Evolutionary conservation across 2,888 invertebrate species (phyloP), one percentile per base, ranked within the genome.

Genomic region (Phalangium opilio): DNA sequence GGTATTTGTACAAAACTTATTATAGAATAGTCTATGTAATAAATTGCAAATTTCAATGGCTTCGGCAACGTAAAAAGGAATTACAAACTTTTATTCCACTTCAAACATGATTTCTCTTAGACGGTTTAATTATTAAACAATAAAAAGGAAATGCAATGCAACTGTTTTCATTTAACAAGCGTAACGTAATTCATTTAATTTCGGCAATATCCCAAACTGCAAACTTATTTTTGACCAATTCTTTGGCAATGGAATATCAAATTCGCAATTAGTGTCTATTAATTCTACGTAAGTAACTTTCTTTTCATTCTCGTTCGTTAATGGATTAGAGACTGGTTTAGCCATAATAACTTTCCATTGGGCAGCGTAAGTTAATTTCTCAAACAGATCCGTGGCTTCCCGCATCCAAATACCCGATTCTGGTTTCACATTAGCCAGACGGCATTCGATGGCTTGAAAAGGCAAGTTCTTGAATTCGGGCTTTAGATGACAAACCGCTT

Each of bases 311-410:
- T 44, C 79, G 73, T 57, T 55, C 48, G 45, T 52, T 19, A 15
- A 65, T 58, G 15, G 72, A 63, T 81, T 85, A 1, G 78, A 76
- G 47, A 79, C 76, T 15, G 84, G 79, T 57, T 77, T 76, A 0
- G 85, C 83, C 44, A 79, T 74, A 1, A 90, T 62, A 3, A 78
- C 72, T 62, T 81, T 81, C 89, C 89, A 90, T 59, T 81, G 75
- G 5, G 70, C 69, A 47, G 63, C 60, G 52, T 65, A 61, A 1
- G 64, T 64, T 43, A 69, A 50, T 38, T 63, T 61, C 49, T 67
- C 67, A 62, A 70, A 69, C 15, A 52, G 56, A 44, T 58, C 62
- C 54, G 57, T 60, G 7, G 64, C 60, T 40, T 67, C 65, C 43
- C 60, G 56, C 1, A 58, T 56, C 63, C 66, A 66, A 19, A 49